A percentile compares a stretch with the other conserved stretches of the same genome.
Conservation (phyloP, 2,888 invertebrate species). For the Zaprionus obscuricornis region DNA sequence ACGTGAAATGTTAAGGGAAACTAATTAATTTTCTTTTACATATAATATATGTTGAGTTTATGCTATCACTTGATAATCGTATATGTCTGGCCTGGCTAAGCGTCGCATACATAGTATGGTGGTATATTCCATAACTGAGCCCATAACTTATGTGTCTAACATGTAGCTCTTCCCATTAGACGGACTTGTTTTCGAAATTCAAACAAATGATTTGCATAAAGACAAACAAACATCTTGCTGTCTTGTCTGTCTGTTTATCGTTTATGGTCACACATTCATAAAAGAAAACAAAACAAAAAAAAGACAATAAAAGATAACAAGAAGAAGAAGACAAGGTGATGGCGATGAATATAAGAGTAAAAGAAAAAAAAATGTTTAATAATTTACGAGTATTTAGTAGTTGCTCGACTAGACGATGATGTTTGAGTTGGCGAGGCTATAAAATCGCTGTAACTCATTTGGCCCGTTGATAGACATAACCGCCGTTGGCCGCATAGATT, state of each 20-base stretch:
- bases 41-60: too few relatives aligned
- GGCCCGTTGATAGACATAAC: conserved; percentile 63
- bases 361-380: conserved; percentile 41
- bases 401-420: background rate
- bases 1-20: too few relatives aligned
- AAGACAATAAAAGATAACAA: background rate
- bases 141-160: too few relatives aligned
- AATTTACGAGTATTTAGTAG: conserved; percentile 52
- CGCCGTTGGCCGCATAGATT: conserved; percentile 63
- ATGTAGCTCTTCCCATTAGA: too few relatives aligned
- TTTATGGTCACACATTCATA: conserved; percentile 38
- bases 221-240: conserved; percentile 25
- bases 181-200: too few relatives aligned
- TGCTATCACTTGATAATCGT: too few relatives aligned
- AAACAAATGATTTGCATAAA: conserved; percentile 49
- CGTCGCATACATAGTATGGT: too few relatives aligned
- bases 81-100: too few relatives aligned
- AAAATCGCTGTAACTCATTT: conserved; percentile 35
- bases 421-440: conserved; percentile 15
- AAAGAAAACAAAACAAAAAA: conserved; percentile 19
- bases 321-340: conserved; percentile 29
- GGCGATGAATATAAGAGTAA: conserved; percentile 8
- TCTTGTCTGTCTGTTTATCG: conserved; percentile 22
- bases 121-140: too few relatives aligned
- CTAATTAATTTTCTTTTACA: too few relatives aligned